These are phyloP conservation scores for Tortrix viridana DNA, from an alignment of 2,888 invertebrate species.

Conservation along the genomic window DNA sequence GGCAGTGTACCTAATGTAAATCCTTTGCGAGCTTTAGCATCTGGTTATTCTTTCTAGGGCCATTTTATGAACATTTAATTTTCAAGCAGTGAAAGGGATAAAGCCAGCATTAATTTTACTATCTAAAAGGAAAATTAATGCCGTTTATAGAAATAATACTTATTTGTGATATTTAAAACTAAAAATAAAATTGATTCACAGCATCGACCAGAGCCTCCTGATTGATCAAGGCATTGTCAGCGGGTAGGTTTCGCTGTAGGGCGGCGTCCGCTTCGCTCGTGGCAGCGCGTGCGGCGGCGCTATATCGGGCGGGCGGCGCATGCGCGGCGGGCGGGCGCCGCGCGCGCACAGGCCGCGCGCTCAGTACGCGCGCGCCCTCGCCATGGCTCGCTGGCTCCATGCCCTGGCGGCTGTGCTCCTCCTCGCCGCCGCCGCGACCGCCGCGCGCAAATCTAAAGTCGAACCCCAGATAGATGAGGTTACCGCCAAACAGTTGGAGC, in stretches of 20 bases:
- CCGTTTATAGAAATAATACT: too few species aligned
- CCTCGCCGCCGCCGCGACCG: slow-evolving; percentile 80
- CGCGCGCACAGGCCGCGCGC: slow-evolving; percentile 51
- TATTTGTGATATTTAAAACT: too few species aligned
- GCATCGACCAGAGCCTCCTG: background rate
- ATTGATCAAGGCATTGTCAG: background rate
- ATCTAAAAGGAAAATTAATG: too few species aligned
- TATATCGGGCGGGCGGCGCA: slow-evolving; percentile 33
- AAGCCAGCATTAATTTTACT: too few species aligned
- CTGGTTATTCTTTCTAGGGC: too few species aligned
- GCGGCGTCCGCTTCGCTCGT: slow-evolving; percentile 38
- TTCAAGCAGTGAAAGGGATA: too few species aligned
- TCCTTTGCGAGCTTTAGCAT: too few species aligned
- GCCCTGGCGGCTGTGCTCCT: slow-evolving; percentile 80
- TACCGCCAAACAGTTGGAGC: slow-evolving; percentile 95
- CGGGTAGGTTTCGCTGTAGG: background rate
- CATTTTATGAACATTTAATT: too few species aligned
- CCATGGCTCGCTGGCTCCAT: slow-evolving; percentile 82
- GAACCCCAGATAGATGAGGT: slow-evolving; percentile 96
- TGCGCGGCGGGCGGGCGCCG: slow-evolving; percentile 46
- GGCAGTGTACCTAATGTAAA: too few species aligned
- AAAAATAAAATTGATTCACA: too few species aligned
- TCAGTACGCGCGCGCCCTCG: slow-evolving; percentile 81
- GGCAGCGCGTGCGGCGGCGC: slow-evolving; percentile 50
- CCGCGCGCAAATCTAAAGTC: slow-evolving; percentile 75